phyloP scores from a whole-genome alignment of 2,888 invertebrate species.

The Acleris cristana region DNA sequence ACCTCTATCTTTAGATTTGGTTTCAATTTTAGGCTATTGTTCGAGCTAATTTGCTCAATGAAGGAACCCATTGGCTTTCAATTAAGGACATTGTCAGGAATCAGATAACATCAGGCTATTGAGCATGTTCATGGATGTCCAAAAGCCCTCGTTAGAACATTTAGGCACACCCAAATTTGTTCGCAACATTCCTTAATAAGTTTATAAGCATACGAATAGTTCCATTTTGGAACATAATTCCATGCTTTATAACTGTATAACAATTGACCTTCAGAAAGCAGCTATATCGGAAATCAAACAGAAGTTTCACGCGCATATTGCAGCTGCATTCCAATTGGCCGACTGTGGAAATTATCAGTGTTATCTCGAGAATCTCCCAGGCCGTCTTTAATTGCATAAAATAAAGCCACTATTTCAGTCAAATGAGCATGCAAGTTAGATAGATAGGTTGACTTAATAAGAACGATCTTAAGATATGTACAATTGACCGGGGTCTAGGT shows the following conservation, averaged over 20 bases:
- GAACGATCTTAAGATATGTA: too few species aligned
- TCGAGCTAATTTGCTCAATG: conserved; percentile 2
- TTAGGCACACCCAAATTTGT: not conserved
- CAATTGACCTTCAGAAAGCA: too few species aligned
- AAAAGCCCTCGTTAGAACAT: not conserved
- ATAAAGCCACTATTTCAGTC: conserved; percentile 4
- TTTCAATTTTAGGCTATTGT: conserved; percentile 16
- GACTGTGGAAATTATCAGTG: conserved; percentile 17
- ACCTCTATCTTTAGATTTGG: conserved; percentile 25
- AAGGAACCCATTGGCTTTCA: not conserved
- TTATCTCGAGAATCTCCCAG: conserved; percentile 17
- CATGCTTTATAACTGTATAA: too few species aligned
- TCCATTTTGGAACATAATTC: too few species aligned
- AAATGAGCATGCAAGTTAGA: too few species aligned
- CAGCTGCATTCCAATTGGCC: conserved; percentile 10
- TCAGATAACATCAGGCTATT: conserved; percentile 6
- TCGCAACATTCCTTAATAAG: too few species aligned
- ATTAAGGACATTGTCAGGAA: not conserved
- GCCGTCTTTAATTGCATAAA: conserved; percentile 10
- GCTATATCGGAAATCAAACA: conserved; percentile 1
- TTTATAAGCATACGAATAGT: too few species aligned
- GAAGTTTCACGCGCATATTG: conserved; percentile 7
- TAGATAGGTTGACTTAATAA: too few species aligned
- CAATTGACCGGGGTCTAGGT: too few species aligned
- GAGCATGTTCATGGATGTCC: not conserved